phyloP scores from a whole-genome alignment of 2,797 vertebrate genomes.

The Scolopax rusticola region DNA sequence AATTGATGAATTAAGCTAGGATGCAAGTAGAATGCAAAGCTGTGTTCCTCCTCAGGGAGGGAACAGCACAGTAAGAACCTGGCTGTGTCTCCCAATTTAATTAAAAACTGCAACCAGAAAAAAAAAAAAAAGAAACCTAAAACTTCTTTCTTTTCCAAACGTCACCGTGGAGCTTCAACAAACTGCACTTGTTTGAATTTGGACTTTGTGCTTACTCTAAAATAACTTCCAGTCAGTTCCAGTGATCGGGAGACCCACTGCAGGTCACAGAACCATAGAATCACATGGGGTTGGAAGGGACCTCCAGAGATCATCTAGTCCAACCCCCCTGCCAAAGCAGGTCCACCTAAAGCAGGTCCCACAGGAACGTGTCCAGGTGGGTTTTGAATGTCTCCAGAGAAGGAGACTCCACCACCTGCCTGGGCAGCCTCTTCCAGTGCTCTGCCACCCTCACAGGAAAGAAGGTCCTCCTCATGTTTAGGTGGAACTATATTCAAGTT shows the following conservation, averaged over 20 bases:
- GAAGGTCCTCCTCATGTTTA: no score
- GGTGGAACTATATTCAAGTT: no score
- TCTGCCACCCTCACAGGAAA: no score
- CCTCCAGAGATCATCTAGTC: no score
- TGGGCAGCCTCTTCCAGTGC: no score
- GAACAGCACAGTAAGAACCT: background rate
- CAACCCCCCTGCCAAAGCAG: no score
- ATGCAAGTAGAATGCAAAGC: background rate
- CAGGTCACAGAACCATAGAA: no score
- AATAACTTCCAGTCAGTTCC: background rate
- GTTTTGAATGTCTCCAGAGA: no score
- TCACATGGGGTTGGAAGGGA: no score
- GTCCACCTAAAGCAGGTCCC: background rate
- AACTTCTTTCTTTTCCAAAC: background rate
- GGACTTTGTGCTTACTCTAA: background rate
- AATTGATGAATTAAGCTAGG: background rate
- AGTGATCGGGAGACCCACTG: background rate
- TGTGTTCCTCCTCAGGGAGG: background rate
- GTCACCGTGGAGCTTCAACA: background rate
- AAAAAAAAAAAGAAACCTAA: background rate
- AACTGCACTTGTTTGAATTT: background rate
- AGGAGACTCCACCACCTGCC: no score
- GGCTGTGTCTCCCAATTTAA: background rate
- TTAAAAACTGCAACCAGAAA: background rate
- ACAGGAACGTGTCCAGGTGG: no score